These are phyloP conservation scores for Chironomus striatipennis DNA, from an alignment of 1,140 invertebrate genomes.

Conservation along the genomic window DNA sequence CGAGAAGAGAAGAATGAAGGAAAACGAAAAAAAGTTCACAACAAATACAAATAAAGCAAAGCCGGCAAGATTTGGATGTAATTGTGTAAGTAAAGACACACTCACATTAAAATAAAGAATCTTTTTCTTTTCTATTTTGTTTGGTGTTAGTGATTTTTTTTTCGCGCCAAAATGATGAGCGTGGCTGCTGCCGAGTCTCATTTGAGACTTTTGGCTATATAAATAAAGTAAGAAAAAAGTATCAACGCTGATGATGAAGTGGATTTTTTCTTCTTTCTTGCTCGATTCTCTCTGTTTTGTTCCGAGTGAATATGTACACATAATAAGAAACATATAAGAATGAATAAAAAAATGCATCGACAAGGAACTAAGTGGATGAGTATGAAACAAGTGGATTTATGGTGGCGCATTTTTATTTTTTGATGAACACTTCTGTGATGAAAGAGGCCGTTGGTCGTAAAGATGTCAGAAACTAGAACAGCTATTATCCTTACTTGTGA, in stretches of 20 bases:
- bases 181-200: not conserved
- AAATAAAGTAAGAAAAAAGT: not conserved
- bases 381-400: not conserved
- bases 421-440: too few species aligned
- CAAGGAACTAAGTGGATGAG: not conserved
- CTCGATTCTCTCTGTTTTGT: not conserved
- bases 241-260: not conserved
- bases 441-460: too few species aligned
- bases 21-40: too few species aligned
- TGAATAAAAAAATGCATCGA: not conserved
- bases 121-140: too few species aligned
- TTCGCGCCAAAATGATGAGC: conserved; percentile 11
- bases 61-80: too few species aligned
- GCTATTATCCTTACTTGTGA: too few species aligned
- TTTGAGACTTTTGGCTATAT: not conserved
- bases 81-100: too few species aligned
- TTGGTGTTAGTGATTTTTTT: not conserved
- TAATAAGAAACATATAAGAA: conserved; percentile 3
- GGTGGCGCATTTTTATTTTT: too few species aligned
- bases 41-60: too few species aligned
- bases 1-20: too few species aligned
- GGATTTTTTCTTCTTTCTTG: not conserved
- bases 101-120: too few species aligned
- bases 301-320: not conserved
- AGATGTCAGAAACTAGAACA: too few species aligned